phyloP scores from a whole-genome alignment of 2,797 vertebrate species.

The Pampus argenteus region DNA sequence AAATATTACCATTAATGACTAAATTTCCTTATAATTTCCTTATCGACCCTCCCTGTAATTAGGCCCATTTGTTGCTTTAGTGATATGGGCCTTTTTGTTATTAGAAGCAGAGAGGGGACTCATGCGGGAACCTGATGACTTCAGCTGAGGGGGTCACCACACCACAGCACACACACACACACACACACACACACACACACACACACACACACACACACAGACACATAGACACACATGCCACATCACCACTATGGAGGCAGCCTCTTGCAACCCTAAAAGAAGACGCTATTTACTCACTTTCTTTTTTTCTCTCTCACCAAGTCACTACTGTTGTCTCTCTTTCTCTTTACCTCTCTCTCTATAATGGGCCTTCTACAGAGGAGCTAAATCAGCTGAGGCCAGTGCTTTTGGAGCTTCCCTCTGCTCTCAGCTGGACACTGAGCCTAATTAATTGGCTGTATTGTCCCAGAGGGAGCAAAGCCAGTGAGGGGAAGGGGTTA shows the following conservation, averaged over 20 bases:
- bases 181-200: neutral
- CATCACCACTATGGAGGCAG: neutral
- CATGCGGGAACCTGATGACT: constrained; percentile 62
- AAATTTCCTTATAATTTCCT: constrained; percentile 80
- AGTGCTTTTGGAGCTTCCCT: constrained; percentile 35
- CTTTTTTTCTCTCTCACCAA: constrained; percentile 1
- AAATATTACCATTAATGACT: constrained; percentile 78
- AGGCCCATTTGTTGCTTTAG: constrained; percentile 77
- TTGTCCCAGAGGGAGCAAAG: constrained; percentile 50
- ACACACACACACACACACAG: constrained; percentile 4
- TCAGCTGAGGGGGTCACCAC: constrained; percentile 41
- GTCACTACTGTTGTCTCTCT: constrained; percentile 20
- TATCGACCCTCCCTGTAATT: constrained; percentile 69
- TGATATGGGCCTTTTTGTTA: constrained; percentile 69
- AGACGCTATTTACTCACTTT: too few species aligned
- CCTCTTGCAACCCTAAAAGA: constrained; percentile 21
- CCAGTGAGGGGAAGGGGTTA: constrained; percentile 34
- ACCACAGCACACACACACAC: constrained; percentile 40
- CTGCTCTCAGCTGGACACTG: constrained; percentile 54
- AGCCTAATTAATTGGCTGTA: constrained; percentile 71
- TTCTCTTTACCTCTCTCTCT: constrained; percentile 22
- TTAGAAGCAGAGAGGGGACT: constrained; percentile 58
- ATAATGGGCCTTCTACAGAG: constrained; percentile 47
- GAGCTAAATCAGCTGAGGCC: constrained; percentile 60
- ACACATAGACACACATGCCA: constrained; percentile 9